These are phyloP conservation scores for Aegotheles bennettii DNA, from an alignment of 2,113 vertebrate genomes.

Conservation along the genomic window DNA sequence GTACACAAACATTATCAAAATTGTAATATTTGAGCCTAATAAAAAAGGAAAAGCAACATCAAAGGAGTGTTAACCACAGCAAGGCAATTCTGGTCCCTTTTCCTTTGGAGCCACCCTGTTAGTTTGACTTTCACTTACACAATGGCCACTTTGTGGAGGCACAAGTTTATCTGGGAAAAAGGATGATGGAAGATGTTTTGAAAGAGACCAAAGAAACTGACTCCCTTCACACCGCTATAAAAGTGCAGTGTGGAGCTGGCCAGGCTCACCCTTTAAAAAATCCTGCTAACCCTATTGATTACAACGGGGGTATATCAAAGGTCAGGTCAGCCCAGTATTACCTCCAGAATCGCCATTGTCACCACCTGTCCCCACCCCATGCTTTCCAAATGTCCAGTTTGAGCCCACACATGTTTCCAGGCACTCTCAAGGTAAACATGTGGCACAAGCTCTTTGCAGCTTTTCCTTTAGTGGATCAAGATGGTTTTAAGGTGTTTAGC, in stretches of 20 bases:
- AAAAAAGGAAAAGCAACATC: background rate
- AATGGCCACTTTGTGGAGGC: background rate
- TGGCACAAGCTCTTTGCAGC: background rate
- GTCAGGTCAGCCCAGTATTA: background rate
- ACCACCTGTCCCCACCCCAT: background rate
- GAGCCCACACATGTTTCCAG: constrained; percentile 1
- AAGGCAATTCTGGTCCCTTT: background rate
- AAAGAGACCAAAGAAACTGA: background rate
- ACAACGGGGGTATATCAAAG: background rate
- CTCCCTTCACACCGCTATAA: background rate
- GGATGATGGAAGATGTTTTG: background rate
- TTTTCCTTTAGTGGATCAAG: background rate
- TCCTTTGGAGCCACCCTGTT: background rate
- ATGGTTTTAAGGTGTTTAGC: background rate
- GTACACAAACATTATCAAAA: background rate
- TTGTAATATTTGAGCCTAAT: background rate
- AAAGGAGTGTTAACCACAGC: background rate
- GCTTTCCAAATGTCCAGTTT: background rate
- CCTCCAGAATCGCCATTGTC: background rate
- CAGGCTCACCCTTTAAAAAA: background rate
- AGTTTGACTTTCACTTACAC: background rate
- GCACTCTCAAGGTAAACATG: background rate
- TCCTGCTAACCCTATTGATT: background rate
- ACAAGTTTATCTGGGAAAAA: background rate
- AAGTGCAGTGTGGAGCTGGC: background rate